Base-by-base conservation (phyloP, 23 tunicate species). In the Trididemnum clinides region DNA sequence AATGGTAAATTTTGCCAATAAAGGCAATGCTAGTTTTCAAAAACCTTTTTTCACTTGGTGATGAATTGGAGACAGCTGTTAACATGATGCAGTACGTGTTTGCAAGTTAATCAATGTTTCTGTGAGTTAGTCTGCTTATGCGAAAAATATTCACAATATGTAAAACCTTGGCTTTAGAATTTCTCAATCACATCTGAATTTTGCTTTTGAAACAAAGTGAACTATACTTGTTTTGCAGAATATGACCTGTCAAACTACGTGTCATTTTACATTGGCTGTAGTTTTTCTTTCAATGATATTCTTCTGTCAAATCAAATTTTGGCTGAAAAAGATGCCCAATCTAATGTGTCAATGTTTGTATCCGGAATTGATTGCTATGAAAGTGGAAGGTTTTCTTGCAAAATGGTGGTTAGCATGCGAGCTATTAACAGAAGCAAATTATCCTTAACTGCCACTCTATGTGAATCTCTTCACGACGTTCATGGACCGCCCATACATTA, bases 401-500 rank as follows among this genome's bases (percentile, higher is more conserved):
- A 94, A 37, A 85, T 89, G 88, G 77, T 89, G 33, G 91, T 94
- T 25, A 85, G 88, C 29, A 94, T 94, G 98, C 57, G 93, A 7
- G 64, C 90, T 0, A 89, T 94, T 7, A 81, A 73, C 21, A 50
- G 77, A 75, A 54, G 64, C 30, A 73, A 89, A 22, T 66, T 94
- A 0, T 58, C 90, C 22, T 54, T 78, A 6, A 66, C 64, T 10
- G 85, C 86, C 0, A 54, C 86, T 15, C 34, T 94, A 0, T 71
- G 95, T 18, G 33, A 64, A 1, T 62, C 64, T 22, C 23, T 94
- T 77, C 33, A 26, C 0, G 94, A 94, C 64, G 98, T 94, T 7
- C 98, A 94, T 72, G 98, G 98, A 0, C 90, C 90, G 6, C 98
- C 98, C 3, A 51, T 94, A 15, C 94, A 89, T 69, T 85, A 78